phyloP scores from a whole-genome alignment of 2,113 vertebrate genomes.

The Megaceryle maxima region DNA sequence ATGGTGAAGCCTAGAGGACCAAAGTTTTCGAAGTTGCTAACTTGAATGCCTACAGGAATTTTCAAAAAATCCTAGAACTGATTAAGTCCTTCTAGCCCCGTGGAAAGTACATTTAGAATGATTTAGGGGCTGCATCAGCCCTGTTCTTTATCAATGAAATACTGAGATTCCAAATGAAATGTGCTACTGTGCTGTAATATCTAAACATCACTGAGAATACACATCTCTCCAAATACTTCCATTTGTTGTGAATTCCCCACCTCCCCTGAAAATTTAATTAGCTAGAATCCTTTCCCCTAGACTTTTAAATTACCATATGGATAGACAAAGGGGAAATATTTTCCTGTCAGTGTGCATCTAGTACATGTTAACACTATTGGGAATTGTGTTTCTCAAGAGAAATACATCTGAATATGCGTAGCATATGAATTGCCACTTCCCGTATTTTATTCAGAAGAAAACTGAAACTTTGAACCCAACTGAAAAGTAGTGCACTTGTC shows the following conservation, averaged over 20 bases:
- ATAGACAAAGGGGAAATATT: conserved; percentile 63
- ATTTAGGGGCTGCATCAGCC: not conserved
- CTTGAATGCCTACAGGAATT: not conserved
- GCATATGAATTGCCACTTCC: conserved; percentile 9
- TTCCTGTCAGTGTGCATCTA: conserved; percentile 58
- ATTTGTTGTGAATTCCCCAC: not conserved
- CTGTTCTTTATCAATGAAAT: not conserved
- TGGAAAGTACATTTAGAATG: not conserved
- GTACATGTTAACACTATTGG: conserved; percentile 25
- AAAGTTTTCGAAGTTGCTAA: not conserved
- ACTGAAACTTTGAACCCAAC: not conserved
- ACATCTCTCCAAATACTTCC: conserved; percentile 47
- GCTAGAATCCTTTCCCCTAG: conserved; percentile 24
- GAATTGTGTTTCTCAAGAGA: conserved; percentile 22
- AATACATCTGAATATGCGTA: not conserved
- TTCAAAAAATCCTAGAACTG: not conserved
- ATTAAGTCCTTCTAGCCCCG: not conserved
- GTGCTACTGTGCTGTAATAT: not conserved
- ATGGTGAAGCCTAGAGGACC: not conserved
- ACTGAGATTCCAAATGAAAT: not conserved
- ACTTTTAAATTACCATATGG: conserved; percentile 54
- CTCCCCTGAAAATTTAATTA: conserved; percentile 46
- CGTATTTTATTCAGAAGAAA: not conserved
- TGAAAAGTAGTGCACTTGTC: not conserved
- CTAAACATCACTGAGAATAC: conserved; percentile 1